Conservation (phyloP, 2,888 invertebrate species). For the Phortica magna region DNA sequence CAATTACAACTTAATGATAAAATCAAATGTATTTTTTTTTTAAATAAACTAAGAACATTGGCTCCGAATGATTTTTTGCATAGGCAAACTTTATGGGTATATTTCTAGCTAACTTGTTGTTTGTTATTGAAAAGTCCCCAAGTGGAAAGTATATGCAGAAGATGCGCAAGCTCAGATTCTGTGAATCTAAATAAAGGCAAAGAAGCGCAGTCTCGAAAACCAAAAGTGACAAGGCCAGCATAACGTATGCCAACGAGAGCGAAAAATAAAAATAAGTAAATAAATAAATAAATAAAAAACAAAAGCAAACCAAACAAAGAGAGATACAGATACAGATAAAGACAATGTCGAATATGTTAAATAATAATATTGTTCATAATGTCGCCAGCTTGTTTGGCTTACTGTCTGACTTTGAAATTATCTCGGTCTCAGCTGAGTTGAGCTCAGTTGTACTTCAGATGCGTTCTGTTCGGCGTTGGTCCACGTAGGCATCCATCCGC, state of each 20-base stretch:
- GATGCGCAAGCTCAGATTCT: conserved; percentile 20
- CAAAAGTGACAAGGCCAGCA: background rate
- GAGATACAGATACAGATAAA: background rate
- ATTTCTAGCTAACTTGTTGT: conserved; percentile 63
- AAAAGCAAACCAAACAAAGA: too few relatives aligned
- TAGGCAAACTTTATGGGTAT: too few relatives aligned
- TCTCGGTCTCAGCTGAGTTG: background rate
- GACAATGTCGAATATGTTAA: conserved; percentile 25
- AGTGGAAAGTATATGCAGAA: conserved; percentile 17
- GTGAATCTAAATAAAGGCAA: conserved; percentile 13
- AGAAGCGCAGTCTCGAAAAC: background rate
- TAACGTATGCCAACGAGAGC: background rate
- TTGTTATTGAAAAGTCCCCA: conserved; percentile 51
- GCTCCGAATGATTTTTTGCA: too few relatives aligned
- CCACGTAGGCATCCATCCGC: background rate
- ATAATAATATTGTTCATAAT: conserved; percentile 17
- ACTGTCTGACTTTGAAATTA: background rate
- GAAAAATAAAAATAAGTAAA: conserved; percentile 6
- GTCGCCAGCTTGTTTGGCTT: background rate
- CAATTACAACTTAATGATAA: too few relatives aligned
- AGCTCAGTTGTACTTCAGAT: background rate
- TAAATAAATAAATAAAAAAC: too few relatives aligned
- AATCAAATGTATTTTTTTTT: too few relatives aligned
- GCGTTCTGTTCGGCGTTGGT: background rate
- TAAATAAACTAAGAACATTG: too few relatives aligned